Conservation (phyloP, 1,140 invertebrate genomes). For the Drosophila yakuba region DNA sequence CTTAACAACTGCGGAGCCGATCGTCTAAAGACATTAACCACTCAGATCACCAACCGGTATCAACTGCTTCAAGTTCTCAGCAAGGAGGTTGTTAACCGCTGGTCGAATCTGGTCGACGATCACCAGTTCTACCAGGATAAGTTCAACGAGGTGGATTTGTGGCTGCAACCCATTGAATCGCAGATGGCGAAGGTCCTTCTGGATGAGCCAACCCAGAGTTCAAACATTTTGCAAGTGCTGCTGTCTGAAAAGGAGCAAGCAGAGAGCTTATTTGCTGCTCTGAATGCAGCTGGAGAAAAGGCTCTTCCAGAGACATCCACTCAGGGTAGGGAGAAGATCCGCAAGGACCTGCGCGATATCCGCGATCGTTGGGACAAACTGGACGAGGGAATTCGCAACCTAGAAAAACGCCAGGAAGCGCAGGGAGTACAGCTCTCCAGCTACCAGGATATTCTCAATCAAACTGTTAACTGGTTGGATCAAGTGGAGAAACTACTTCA, state of each 20-base stretch:
- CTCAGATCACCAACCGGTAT: conserved; percentile 95
- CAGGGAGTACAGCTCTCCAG: conserved; percentile 93
- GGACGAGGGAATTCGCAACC: conserved; percentile 91
- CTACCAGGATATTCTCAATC: conserved; percentile 93
- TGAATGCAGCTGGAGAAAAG: conserved; percentile 92
- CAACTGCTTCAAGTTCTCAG: conserved; percentile 92
- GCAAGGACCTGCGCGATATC: conserved; percentile 91
- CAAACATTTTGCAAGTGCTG: conserved; percentile 89
- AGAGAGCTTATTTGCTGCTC: conserved; percentile 89
- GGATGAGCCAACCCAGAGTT: conserved; percentile 85
- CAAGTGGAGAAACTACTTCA: conserved; percentile 93
- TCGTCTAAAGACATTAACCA: conserved; percentile 93
- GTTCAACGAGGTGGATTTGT: conserved; percentile 90
- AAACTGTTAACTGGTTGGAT: conserved; percentile 94
- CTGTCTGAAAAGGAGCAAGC: conserved; percentile 93
- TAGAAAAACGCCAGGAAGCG: conserved; percentile 93
- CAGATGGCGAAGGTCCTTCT: conserved; percentile 89
- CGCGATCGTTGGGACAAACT: conserved; percentile 94
- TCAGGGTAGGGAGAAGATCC: conserved; percentile 93
- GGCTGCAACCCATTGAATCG: conserved; percentile 91
- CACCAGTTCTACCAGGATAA: conserved; percentile 93
- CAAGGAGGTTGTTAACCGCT: conserved; percentile 95
- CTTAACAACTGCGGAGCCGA: conserved; percentile 94
- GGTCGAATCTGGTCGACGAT: conserved; percentile 93
- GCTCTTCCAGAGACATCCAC: conserved; percentile 96